These are phyloP conservation scores for Cebus imitator DNA, from an alignment of 2,113 vertebrate genomes.

Conservation along the genomic window DNA sequence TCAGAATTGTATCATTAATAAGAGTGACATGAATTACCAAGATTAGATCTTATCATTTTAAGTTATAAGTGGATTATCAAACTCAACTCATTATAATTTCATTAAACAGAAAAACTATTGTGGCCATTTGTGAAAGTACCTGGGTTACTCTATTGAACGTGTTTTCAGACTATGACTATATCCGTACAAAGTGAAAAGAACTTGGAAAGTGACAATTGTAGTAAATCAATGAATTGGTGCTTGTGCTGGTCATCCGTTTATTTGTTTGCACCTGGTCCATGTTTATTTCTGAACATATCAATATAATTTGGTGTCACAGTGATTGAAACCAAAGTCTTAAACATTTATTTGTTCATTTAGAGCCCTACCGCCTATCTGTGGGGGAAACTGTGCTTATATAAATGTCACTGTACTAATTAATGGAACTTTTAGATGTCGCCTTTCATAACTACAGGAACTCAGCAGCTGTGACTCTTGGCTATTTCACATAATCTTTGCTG, in stretches of 20 bases:
- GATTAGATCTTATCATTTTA: neutral
- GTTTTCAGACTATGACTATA: neutral
- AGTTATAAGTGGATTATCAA: neutral
- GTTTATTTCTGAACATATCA: neutral
- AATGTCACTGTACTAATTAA: neutral
- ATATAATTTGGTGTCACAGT: neutral
- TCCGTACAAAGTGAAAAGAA: neutral
- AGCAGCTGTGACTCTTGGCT: neutral
- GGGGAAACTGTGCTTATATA: accelerated
- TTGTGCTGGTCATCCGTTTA: neutral
- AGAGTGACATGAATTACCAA: neutral
- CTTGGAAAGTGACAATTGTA: neutral
- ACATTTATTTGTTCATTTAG: neutral
- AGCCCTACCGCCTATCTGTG: neutral
- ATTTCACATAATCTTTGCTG: neutral
- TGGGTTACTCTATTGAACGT: neutral
- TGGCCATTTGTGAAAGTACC: neutral
- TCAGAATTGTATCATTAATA: neutral
- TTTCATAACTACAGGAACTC: neutral
- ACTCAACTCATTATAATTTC: neutral
- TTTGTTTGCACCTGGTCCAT: neutral
- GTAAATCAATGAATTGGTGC: neutral
- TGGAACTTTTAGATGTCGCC: neutral
- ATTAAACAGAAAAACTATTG: neutral
- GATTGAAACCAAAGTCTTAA: neutral